phyloP scores from a whole-genome alignment of 2,113 vertebrate species.

The Sporophila hypoxantha region DNA sequence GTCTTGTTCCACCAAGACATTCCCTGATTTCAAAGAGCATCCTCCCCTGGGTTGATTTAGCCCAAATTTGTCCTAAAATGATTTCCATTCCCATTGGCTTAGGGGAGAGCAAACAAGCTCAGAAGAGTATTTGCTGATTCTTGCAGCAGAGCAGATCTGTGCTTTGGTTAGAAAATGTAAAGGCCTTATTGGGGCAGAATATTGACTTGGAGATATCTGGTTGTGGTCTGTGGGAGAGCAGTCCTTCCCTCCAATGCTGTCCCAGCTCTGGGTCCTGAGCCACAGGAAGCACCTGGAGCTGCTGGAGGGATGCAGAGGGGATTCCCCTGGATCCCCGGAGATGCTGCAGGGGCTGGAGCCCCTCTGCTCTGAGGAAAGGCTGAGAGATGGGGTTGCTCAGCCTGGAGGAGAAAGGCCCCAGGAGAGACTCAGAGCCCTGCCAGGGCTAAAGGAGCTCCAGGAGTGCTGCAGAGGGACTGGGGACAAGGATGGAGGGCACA shows the following conservation, averaged over 20 bases:
- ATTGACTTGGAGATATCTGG: neutral
- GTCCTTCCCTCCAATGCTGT: accelerated
- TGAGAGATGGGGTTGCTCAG: neutral
- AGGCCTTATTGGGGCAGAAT: neutral
- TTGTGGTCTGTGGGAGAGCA: neutral
- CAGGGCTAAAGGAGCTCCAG: neutral
- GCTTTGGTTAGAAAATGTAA: neutral
- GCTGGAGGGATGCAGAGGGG: neutral
- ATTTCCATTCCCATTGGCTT: neutral
- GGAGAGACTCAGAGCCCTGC: accelerated
- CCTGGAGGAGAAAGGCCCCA: accelerated
- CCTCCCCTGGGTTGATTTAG: neutral
- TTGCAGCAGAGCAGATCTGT: neutral
- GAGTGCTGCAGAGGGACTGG: neutral
- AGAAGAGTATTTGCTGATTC: neutral
- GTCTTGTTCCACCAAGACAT: no score
- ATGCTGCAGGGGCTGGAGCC: neutral
- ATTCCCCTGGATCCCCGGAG: neutral
- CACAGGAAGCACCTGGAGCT: neutral
- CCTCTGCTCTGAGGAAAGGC: neutral
- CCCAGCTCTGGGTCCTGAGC: neutral
- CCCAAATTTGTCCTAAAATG: neutral
- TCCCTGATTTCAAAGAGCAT: neutral
- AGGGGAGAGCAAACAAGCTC: neutral
- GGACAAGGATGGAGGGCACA: neutral